Evolutionary conservation across 2,113 vertebrate genomes (phyloP).

Genomic region (Pterocles burchelli): DNA sequence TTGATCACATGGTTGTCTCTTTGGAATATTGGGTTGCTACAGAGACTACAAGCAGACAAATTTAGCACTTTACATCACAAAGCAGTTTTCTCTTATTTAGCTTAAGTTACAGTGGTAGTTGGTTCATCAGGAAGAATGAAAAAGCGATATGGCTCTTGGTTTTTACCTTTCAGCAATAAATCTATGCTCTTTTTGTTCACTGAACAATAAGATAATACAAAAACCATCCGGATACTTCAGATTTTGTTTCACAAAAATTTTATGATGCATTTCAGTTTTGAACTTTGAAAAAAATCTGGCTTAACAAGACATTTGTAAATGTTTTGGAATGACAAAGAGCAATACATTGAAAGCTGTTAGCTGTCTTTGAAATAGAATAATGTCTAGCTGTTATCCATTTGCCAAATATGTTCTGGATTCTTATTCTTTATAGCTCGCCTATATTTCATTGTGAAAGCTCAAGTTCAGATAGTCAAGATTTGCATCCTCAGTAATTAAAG

Average conservation of each 20-base stretch:
- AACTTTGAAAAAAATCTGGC: neutral
- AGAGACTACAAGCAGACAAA: slow-evolving; percentile 79
- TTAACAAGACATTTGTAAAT: slow-evolving; percentile 16
- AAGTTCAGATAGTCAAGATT: neutral
- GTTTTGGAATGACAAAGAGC: neutral
- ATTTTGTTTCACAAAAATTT: neutral
- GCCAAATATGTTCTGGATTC: neutral
- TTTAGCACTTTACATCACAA: slow-evolving; percentile 81
- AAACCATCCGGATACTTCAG: neutral
- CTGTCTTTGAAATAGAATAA: neutral
- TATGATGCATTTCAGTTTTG: neutral
- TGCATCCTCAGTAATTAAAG: slow-evolving; percentile 4
- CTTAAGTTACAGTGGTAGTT: slow-evolving; percentile 23
- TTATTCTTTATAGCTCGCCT: neutral
- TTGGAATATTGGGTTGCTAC: slow-evolving; percentile 79
- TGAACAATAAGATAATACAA: neutral
- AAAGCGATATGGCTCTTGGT: neutral
- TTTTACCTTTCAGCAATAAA: neutral
- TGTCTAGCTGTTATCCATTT: neutral
- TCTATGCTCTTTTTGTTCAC: neutral
- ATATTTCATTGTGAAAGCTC: neutral
- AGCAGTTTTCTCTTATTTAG: slow-evolving; percentile 56
- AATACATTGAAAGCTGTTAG: neutral
- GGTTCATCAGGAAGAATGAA: neutral
- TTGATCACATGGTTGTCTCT: slow-evolving; percentile 77